phyloP scores from a whole-genome alignment of 2,113 vertebrate species.

The Ictalurus punctatus region DNA sequence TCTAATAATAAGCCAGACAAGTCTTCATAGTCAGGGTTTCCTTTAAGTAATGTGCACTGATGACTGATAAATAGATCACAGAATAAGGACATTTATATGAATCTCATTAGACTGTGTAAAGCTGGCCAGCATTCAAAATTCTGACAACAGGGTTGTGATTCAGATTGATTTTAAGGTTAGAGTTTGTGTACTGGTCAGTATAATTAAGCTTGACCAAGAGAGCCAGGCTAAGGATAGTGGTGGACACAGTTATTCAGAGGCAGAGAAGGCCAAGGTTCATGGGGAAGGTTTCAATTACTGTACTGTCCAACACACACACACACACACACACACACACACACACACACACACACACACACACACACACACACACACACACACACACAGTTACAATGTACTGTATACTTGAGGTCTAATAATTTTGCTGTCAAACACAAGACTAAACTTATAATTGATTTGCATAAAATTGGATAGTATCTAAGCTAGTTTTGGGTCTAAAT shows the following conservation, averaged over 20 bases:
- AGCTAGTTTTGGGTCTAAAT: neutral
- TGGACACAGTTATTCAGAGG: neutral
- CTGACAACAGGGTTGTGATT: neutral
- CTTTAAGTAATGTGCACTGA: too few species aligned
- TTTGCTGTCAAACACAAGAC: neutral
- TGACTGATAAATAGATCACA: too few species aligned
- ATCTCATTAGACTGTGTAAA: neutral
- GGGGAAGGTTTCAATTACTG: conserved; percentile 13
- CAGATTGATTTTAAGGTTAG: neutral
- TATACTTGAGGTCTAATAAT: neutral
- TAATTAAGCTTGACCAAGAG: conserved; percentile 7
- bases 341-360: neutral
- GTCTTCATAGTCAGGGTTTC: too few species aligned
- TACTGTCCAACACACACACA: neutral
- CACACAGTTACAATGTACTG: neutral
- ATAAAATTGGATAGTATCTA: neutral
- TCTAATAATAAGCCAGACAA: too few species aligned
- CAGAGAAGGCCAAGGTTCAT: neutral
- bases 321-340: neutral
- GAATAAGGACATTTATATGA: neutral
- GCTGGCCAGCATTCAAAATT: neutral
- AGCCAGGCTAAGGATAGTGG: neutral
- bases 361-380: neutral
- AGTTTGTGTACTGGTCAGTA: neutral
- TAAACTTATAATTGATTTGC: neutral